Evolutionary conservation across 1,140 invertebrate genomes (phyloP).

Genomic region (Augochlora pura): DNA sequence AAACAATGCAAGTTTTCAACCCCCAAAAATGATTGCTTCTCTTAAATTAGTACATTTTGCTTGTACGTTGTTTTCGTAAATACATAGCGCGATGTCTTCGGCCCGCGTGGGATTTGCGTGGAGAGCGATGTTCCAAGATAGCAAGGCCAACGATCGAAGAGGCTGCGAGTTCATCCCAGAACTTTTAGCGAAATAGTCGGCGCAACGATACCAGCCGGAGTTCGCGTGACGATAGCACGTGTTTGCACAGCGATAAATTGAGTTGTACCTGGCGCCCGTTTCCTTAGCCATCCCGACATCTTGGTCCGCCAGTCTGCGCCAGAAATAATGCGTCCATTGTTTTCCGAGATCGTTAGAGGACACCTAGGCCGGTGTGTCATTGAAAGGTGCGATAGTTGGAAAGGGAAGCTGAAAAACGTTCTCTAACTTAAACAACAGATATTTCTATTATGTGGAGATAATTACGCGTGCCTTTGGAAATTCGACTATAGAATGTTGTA

Average conservation of each 20-base stretch:
- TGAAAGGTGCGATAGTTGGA: not conserved
- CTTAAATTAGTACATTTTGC: too few relatives aligned
- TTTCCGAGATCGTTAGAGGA: conserved; percentile 30
- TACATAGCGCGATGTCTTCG: too few relatives aligned
- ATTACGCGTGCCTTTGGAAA: too few relatives aligned
- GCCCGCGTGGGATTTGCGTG: too few relatives aligned
- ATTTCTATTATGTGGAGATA: too few relatives aligned
- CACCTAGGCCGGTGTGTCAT: not conserved
- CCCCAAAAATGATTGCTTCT: too few relatives aligned
- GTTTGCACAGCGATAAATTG: conserved; percentile 64
- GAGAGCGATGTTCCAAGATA: not conserved
- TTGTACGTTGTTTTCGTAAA: too few relatives aligned
- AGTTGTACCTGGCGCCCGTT: conserved; percentile 63
- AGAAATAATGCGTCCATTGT: conserved; percentile 61
- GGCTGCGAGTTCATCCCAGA: conserved; percentile 23
- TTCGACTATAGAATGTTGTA: too few relatives aligned
- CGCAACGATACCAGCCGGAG: conserved; percentile 46
- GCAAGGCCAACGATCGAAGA: conserved; percentile 39
- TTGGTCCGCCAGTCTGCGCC: conserved; percentile 40
- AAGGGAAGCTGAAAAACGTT: not conserved
- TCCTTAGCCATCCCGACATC: conserved; percentile 46
- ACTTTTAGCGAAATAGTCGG: conserved; percentile 38
- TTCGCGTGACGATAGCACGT: conserved; percentile 59
- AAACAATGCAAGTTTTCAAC: too few relatives aligned
- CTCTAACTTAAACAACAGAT: too few relatives aligned